Base-by-base conservation (phyloP, 2,888 invertebrate species). In the Harpagoxenus sublaevis region DNA sequence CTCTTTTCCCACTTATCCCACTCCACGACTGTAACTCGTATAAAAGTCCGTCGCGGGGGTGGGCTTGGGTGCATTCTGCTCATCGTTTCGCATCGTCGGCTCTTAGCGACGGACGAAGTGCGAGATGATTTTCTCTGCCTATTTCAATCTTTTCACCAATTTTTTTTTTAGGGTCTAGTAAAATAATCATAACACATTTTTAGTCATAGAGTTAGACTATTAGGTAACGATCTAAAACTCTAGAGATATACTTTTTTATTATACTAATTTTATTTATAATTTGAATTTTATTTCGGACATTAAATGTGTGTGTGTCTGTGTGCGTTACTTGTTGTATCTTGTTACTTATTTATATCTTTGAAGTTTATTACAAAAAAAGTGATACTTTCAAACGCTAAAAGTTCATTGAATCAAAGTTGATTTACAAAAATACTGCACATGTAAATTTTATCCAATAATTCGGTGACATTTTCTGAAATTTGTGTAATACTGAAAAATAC, bases 1-100 rank as follows among this genome's bases (percentile, higher is more conserved):
- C 84, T 82, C 84, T 82, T 87, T 83, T 84, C 68, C 73, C 84
- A 83, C 74, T 84, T 82, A 71, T 68, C 78, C 51, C 74, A 53
- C 63, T 70, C 86, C 63, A 65, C 45, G 35, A 53, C 51, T 74
- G 73, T 68, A 51, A 62, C 74, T 82, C 74, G 79, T 63, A 84
- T 75, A 86, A 83, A 83, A 86, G 79, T 77, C 28, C 70, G 68
- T 39, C 53, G 57, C 45, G 57, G 62, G 84, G 73, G 65, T 83
- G 63, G 74, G 85, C 86, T 81, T 83, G 45, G 35, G 77, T 48
- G 28, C 53, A 63, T 57, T 35, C 63, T 51, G 75, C n/a, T 71
- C 68, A 31, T 66, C 55, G 68, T 45, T 42, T 42, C 42, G 42
- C 42, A 55, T n/a, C 45, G 45, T 45, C 68, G 31, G 31, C 51